Evolutionary conservation across 1,140 invertebrate species (phyloP), one percentile per base, ranked within the genome.

Genomic region (Diabrotica undecimpunctata): DNA sequence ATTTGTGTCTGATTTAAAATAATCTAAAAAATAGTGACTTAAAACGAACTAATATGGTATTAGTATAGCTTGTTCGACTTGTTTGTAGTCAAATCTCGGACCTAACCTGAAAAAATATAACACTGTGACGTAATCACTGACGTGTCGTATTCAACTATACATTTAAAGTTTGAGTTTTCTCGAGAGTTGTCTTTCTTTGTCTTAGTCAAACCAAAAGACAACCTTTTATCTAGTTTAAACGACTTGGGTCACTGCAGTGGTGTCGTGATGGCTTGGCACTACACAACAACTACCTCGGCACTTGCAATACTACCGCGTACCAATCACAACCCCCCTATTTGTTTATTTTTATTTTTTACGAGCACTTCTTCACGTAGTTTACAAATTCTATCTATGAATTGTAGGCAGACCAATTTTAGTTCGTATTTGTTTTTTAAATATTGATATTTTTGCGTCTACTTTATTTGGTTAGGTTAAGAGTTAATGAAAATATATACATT

Each of bases 241-340:
- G 38, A 11, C 14, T 57, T 57, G 55, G 37, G 55, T 65, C 50
- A 66, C 51, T 72, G 68, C 65, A 74, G 61, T 71, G 73, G 66
- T 69, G 74, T 72, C 71, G 72, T 74, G 66, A 65, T 62, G 67
- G 69, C 62, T 66, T 70, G 62, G 65, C 67, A 69, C 72, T 67
- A 71, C 72, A 72, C 73, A 72, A 74, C 65, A 68, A 68, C 70
- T 71, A 74, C 72, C 74, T 75, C 74, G 74, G 74, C 72, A 72
- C 66, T 59, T 25, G 52, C 52, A 62, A 36, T 64, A 37, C 35
- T 64, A 62, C 61, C 61, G 51, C 55, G 39, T 59, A 59, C 56
- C 9, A 38, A 9, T 11, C 50, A 57, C 62, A 12, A 5, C 41
- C 54, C 25, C 8, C 53, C 36, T 50, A 8, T 13, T 13, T 54